These are phyloP conservation scores for Odontamblyopus rebecca DNA, from an alignment of 2,797 vertebrate species.

Conservation along the genomic window DNA sequence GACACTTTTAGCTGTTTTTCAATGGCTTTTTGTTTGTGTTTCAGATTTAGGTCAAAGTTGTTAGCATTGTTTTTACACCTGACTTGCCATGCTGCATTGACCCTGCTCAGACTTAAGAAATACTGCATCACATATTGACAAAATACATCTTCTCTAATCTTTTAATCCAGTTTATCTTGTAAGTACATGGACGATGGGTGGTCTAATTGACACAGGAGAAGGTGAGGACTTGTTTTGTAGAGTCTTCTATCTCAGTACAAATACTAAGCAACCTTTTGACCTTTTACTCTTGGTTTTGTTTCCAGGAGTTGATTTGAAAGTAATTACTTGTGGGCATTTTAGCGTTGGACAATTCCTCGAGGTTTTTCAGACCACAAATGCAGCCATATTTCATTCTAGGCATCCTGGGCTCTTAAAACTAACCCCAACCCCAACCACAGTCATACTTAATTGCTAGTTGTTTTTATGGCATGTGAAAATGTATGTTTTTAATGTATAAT, in stretches of 20 bases:
- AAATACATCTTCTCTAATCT: slow-evolving; percentile 24
- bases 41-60: slow-evolving; percentile 33
- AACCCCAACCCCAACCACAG: neutral
- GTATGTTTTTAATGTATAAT: slow-evolving; percentile 14
- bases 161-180: slow-evolving; percentile 33
- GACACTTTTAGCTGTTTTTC: slow-evolving; percentile 11
- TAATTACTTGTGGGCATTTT: neutral
- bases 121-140: slow-evolving; percentile 25
- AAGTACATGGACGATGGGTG: slow-evolving; percentile 36
- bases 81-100: neutral
- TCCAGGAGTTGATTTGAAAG: neutral
- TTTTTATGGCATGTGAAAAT: slow-evolving; percentile 15
- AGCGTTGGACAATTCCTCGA: neutral
- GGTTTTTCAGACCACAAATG: slow-evolving; percentile 1
- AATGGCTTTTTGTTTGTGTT: slow-evolving; percentile 29
- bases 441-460: slow-evolving; percentile 5
- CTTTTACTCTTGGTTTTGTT: slow-evolving; percentile 18
- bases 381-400: neutral
- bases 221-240: too few relatives aligned
- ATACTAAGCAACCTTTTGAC: slow-evolving; percentile 24
- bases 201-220: slow-evolving; percentile 13
- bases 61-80: slow-evolving; percentile 30
- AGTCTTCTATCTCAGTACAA: slow-evolving; percentile 13
- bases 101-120: neutral
- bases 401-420: neutral